These are phyloP conservation scores for Megalonaias nervosa DNA, from an alignment of 1,140 invertebrate genomes.

Conservation along the genomic window DNA sequence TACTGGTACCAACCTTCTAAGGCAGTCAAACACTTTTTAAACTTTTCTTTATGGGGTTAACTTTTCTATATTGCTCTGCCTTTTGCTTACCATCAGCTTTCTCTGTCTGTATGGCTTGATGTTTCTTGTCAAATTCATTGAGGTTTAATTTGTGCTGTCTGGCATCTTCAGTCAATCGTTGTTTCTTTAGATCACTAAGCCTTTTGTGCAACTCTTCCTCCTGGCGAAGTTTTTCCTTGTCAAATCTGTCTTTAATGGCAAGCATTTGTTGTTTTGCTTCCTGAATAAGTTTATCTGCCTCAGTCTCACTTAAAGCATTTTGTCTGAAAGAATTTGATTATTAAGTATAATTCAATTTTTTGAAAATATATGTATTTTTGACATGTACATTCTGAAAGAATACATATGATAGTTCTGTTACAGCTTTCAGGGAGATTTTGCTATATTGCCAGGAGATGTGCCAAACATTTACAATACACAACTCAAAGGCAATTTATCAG, in stretches of 20 bases:
- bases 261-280: constrained; percentile 55
- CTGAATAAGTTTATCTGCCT: constrained; percentile 53
- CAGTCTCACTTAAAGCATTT: constrained; percentile 36
- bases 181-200: constrained; percentile 53
- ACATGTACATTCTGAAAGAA: no score
- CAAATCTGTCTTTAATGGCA: constrained; percentile 55
- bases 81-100: constrained; percentile 54
- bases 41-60: no score
- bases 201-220: constrained; percentile 59
- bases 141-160: constrained; percentile 55
- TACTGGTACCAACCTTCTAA: no score
- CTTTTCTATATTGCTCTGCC: no score
- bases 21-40: no score
- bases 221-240: constrained; percentile 52
- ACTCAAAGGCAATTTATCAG: no score
- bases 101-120: constrained; percentile 54
- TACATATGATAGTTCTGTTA: no score
- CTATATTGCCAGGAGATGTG: no score
- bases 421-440: no score
- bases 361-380: no score
- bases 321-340: not conserved
- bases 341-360: no score
- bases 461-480: no score
- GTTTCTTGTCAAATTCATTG: constrained; percentile 50
- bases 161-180: constrained; percentile 41